phyloP scores from a whole-genome alignment of 92 coral and sea anemone genomes.

The Siderastrea radians region DNA sequence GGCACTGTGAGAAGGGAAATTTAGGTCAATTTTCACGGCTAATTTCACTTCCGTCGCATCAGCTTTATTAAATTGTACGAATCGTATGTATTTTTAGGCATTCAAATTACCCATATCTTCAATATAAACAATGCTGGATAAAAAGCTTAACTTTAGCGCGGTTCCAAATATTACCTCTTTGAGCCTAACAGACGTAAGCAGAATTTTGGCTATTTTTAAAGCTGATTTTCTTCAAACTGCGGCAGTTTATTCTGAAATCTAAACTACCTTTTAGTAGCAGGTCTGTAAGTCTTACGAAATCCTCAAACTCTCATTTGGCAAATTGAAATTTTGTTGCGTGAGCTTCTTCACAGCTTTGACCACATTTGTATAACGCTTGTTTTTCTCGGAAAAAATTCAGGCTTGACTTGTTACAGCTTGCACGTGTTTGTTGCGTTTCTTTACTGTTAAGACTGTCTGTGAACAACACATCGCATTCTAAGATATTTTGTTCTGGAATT shows the following conservation, averaged over 20 bases:
- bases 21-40: no score
- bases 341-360: not conserved
- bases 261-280: not conserved
- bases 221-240: not conserved
- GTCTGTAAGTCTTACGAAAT: not conserved
- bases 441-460: no score
- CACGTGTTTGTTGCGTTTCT: not conserved
- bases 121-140: no score
- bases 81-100: no score
- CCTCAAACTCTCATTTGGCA: not conserved
- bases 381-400: not conserved
- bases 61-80: no score
- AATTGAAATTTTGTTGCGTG: not conserved
- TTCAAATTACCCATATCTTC: no score
- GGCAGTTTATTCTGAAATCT: not conserved
- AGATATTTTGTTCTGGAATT: no score
- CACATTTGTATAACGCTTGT: not conserved
- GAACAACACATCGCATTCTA: no score
- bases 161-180: not conserved
- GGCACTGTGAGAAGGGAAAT: no score
- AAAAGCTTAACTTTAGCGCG: not conserved
- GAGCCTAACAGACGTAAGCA: not conserved
- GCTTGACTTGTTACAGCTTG: not conserved
- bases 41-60: no score
- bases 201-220: constrained; percentile 9